These are phyloP conservation scores for Acropternis orthonyx DNA, from an alignment of 2,797 vertebrate genomes.

Conservation along the genomic window DNA sequence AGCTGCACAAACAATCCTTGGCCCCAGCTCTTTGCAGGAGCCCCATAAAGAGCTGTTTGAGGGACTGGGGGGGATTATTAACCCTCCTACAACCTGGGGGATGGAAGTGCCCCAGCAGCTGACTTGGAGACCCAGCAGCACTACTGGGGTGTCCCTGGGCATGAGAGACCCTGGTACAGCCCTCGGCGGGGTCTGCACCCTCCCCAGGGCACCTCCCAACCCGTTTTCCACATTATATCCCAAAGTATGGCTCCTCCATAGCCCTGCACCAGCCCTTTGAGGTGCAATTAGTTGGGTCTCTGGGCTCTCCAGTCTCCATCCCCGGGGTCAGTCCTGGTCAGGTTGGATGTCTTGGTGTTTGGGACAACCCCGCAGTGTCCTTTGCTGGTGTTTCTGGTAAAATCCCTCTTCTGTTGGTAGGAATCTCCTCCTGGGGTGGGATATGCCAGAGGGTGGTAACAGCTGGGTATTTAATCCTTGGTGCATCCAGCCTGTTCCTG, in stretches of 20 bases:
- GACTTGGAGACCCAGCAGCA: neutral
- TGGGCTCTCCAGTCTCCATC: neutral
- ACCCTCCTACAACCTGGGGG: neutral
- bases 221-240: neutral
- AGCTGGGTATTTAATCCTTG: neutral
- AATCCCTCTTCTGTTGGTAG: neutral
- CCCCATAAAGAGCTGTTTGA: neutral
- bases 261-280: fast-evolving
- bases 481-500: neutral
- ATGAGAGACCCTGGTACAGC: neutral
- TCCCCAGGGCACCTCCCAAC: neutral
- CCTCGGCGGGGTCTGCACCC: neutral
- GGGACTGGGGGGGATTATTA: neutral
- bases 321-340: neutral
- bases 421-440: neutral
- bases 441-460: fast-evolving
- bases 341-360: fast-evolving
- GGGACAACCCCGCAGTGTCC: neutral
- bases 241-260: neutral
- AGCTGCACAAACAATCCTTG: neutral
- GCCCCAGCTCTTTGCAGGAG: neutral
- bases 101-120: neutral
- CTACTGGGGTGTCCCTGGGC: neutral
- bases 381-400: neutral
- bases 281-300: neutral